Evolutionary conservation across 2,113 vertebrate species (phyloP).

Genomic region (Glaucidium brasilianum): DNA sequence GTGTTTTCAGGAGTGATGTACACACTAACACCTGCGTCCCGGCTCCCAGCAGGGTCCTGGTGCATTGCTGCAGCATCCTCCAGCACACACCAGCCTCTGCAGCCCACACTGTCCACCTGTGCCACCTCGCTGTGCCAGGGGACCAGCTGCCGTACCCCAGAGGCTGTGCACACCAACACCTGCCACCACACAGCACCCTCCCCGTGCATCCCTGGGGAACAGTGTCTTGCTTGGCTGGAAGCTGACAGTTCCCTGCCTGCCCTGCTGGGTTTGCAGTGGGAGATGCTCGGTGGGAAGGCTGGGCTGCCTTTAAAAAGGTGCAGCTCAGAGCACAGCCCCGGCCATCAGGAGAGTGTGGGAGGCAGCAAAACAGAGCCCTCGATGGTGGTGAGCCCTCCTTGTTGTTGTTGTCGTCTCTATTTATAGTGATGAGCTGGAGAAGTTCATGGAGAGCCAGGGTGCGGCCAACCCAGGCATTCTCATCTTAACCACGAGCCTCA

Average conservation of each 20-base stretch:
- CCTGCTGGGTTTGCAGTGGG: not conserved
- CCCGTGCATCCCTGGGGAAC: not conserved
- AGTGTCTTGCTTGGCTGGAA: not conserved
- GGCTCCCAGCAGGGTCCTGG: not conserved
- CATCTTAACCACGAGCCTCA: constrained; percentile 93
- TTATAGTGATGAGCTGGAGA: constrained; percentile 89
- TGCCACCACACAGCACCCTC: not conserved
- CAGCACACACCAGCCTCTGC: not conserved
- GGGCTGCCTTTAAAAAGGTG: not conserved
- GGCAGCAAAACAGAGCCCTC: not conserved
- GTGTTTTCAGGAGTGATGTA: not conserved
- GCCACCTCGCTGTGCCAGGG: not conserved
- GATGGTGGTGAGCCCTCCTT: not conserved
- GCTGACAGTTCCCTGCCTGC: not conserved
- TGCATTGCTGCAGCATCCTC: not conserved
- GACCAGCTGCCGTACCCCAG: not conserved
- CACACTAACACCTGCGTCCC: accelerated
- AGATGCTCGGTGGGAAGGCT: not conserved
- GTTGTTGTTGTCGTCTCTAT: constrained; percentile 12
- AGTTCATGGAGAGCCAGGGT: constrained; percentile 96
- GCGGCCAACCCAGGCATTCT: constrained; percentile 86
- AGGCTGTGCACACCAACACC: not conserved
- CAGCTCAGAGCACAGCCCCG: not conserved
- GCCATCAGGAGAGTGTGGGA: not conserved
- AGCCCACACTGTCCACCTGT: not conserved